Percentiles rank a stretch among this genome's conserved stretches.
These are phyloP conservation scores for Rhingia campestris DNA, from an alignment of 2,888 invertebrate species.

Conservation along the genomic window DNA sequence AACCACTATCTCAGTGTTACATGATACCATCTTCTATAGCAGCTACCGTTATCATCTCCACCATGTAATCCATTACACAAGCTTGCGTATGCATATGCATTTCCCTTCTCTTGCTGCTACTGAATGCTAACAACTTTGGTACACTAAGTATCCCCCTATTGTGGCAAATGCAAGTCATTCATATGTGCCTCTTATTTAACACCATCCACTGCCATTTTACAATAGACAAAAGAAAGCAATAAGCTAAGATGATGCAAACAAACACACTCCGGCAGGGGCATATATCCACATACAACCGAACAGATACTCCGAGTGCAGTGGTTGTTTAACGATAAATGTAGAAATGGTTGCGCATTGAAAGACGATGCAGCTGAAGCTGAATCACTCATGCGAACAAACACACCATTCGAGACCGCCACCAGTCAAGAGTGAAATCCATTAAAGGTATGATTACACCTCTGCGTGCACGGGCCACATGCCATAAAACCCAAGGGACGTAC, in stretches of 20 bases:
- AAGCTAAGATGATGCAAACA: slow-evolving; percentile 59
- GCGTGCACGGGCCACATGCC: slow-evolving; percentile 28
- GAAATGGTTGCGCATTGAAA: slow-evolving; percentile 53
- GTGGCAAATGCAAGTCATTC: slow-evolving; percentile 16
- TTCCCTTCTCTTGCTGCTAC: slow-evolving; percentile 10
- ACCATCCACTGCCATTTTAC: neutral
- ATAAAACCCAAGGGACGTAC: slow-evolving; percentile 38
- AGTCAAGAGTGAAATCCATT: slow-evolving; percentile 46
- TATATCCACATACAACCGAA: slow-evolving; percentile 51
- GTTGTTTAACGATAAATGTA: slow-evolving; percentile 18
- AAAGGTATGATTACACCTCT: slow-evolving; percentile 43
- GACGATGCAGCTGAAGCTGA: neutral
- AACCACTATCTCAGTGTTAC: slow-evolving; percentile 48
- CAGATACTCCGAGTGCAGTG: slow-evolving; percentile 46
- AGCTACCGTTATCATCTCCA: slow-evolving; percentile 55
- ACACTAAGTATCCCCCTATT: slow-evolving; percentile 20
- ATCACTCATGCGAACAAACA: too few relatives aligned
- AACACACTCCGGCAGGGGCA: slow-evolving; percentile 7
- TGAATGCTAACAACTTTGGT: slow-evolving; percentile 56
- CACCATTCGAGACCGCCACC: slow-evolving; percentile 1
- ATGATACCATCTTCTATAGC: slow-evolving; percentile 49
- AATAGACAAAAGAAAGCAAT: slow-evolving; percentile 39
- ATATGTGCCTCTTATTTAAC: neutral
- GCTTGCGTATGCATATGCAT: slow-evolving; percentile 39
- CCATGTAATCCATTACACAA: slow-evolving; percentile 61